Evolutionary conservation across 2,113 vertebrate species (phyloP), one percentile per base, ranked within the genome.

Genomic region (Rhabdornis inornatus): DNA sequence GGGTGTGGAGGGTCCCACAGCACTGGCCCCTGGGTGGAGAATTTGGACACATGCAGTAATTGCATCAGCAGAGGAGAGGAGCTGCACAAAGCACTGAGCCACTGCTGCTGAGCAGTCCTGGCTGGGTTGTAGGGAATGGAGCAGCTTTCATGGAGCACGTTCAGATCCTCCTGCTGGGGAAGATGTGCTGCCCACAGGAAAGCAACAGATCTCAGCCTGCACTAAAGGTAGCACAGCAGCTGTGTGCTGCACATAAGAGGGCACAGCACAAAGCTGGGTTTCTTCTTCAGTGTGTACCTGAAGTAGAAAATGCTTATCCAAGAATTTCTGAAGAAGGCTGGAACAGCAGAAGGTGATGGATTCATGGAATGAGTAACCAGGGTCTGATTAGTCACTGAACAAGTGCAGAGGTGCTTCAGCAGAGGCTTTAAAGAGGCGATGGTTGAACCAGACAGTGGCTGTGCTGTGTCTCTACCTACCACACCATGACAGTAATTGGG

Each of bases 131-230:
- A 15, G 13, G 39, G 30, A 56, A 16, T 13, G 28, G 42, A 63
- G 30, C 8, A 49, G 40, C 53, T 57, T 49, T 44, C 27, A 9
- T 1, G 5, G 72, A 65, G 37, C 45, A 8, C 1, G 1, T 50
- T 80, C 49, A 53, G 40, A 12, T 18, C 9, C 27, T 56, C 50
- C 84, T 52, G 50, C 71, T n/a, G 33, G 4, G 37, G 21, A 4
- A 39, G 22, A 4, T 15, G 25, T 45, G 47, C 39, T 52, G 68
- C 50, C 18, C 14, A 8, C 2, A 0, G 63, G 30, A 83, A 45
- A 68, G 63, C 22, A n/a, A 0, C 1, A 0, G 0, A 2, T 21
- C 13, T 64, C 35, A 20, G 45, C n/a, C 19, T 71, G 5, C 57
- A 9, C 2, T 42, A 7, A 31, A 25, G 60, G 47, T 3, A 15